phyloP scores from a whole-genome alignment of 2,113 vertebrate genomes.

The Thunnus maccoyii region DNA sequence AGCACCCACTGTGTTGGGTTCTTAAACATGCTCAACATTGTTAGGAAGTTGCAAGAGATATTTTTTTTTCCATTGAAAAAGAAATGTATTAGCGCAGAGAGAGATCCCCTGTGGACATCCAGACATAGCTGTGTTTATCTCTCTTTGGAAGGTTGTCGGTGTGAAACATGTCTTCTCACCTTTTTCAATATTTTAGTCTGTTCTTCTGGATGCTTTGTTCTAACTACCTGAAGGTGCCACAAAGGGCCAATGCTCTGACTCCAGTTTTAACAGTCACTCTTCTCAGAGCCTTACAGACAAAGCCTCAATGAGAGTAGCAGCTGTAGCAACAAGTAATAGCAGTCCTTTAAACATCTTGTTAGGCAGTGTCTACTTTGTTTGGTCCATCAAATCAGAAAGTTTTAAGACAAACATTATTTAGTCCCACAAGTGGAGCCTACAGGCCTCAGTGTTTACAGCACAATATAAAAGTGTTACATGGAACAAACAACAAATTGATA shows the following conservation, averaged over 20 bases:
- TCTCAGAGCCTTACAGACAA: background rate
- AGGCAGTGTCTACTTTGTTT: background rate
- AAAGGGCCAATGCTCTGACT: background rate
- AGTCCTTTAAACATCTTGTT: background rate
- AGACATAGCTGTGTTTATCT: conserved; percentile 7
- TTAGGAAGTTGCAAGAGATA: conserved; percentile 31
- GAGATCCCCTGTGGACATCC: background rate
- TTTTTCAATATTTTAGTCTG: conserved; percentile 7
- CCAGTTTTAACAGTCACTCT: background rate
- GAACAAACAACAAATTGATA: background rate
- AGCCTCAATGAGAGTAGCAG: background rate
- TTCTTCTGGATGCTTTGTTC: conserved; percentile 6
- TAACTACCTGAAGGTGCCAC: background rate
- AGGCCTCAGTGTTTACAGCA: background rate
- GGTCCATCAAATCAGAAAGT: background rate
- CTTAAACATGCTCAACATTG: conserved; percentile 31
- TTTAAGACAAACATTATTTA: too few species aligned
- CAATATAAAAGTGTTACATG: background rate
- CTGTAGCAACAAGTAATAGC: background rate
- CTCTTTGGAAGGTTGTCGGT: conserved; percentile 6
- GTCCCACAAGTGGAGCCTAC: background rate
- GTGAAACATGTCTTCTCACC: background rate
- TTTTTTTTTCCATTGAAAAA: conserved; percentile 11
- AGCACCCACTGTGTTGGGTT: conserved; percentile 30
- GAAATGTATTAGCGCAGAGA: conserved; percentile 14